These are phyloP conservation scores for Scrobipalpa atriplicella DNA, from an alignment of 2,888 invertebrate genomes.

Conservation along the genomic window DNA sequence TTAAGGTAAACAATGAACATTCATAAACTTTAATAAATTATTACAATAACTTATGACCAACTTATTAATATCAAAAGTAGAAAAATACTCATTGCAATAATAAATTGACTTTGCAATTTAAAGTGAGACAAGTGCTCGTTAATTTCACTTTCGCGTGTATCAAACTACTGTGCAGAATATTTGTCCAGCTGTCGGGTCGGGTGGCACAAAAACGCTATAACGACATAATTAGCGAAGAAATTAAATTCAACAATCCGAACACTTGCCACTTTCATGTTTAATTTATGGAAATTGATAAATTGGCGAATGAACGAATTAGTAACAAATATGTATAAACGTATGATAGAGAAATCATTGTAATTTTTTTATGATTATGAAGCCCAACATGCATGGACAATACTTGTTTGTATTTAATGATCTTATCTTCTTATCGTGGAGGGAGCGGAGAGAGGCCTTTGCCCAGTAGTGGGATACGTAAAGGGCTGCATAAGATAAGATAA, in stretches of 20 bases:
- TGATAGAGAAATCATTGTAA: too few species aligned
- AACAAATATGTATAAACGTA: too few species aligned
- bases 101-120: conserved; percentile 5
- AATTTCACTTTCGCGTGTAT: conserved; percentile 18
- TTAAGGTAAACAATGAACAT: not conserved
- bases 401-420: too few species aligned
- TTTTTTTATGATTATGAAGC: too few species aligned
- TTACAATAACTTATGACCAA: not conserved
- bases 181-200: conserved; percentile 1
- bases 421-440: too few species aligned
- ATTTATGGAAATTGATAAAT: conserved; percentile 14
- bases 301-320: not conserved
- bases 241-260: conserved; percentile 9
- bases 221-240: conserved; percentile 13
- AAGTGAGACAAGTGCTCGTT: not conserved
- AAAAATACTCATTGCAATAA: conserved; percentile 1
- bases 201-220: not conserved
- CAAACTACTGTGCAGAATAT: not conserved
- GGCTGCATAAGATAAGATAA: too few species aligned
- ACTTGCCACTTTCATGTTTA: conserved; percentile 7
- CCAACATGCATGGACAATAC: too few species aligned
- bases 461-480: too few species aligned
- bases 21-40: not conserved
- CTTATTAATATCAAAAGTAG: not conserved
- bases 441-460: too few species aligned